Evolutionary conservation across 2,797 vertebrate genomes (phyloP).

Genomic region (Pipistrellus kuhlii): DNA sequence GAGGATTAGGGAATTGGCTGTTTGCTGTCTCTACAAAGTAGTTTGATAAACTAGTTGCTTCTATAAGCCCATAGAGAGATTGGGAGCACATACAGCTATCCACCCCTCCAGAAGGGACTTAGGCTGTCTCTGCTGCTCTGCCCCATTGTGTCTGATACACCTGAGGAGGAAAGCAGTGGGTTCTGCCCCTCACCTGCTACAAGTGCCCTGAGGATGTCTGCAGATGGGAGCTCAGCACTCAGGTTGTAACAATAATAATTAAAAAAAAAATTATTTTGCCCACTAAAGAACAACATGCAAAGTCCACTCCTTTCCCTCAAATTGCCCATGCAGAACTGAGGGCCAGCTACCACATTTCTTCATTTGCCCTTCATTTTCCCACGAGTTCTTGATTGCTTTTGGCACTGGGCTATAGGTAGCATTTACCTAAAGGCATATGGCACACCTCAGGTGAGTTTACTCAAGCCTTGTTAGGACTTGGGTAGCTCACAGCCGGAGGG

Average conservation of each 20-base stretch:
- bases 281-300: not conserved
- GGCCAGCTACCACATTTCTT: not conserved
- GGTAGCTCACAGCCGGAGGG: not conserved
- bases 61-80: not conserved
- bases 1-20: not conserved
- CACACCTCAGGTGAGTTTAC: not conserved
- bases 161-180: rapidly evolving
- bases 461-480: not conserved
- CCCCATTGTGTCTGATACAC: not conserved
- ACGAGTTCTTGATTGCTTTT: not conserved
- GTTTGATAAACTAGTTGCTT: not conserved
- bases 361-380: not conserved
- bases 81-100: rapidly evolving
- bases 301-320: rapidly evolving
- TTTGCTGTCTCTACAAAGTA: not conserved
- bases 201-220: rapidly evolving
- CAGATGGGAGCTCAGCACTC: not conserved
- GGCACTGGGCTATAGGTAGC: not conserved
- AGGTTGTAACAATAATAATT: not conserved
- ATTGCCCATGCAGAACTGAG: not conserved
- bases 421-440: not conserved
- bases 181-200: not conserved
- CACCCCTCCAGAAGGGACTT: not conserved
- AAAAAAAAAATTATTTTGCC: not conserved
- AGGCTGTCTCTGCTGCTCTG: too few species aligned